Conservation (phyloP, 2,888 invertebrate species). For the Marasmarcha lunaedactyla region DNA sequence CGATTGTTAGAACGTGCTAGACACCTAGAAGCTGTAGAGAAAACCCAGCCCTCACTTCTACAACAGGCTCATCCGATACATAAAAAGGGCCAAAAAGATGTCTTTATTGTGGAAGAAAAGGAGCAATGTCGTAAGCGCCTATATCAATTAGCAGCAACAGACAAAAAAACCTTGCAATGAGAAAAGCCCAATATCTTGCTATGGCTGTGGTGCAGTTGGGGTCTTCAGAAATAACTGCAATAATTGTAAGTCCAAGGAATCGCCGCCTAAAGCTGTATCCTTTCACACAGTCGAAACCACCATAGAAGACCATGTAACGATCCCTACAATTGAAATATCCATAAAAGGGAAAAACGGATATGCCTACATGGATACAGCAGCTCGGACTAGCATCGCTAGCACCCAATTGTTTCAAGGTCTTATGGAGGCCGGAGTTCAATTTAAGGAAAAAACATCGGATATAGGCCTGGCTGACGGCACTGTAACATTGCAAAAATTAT, state of each 20-base stretch:
- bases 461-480: background rate
- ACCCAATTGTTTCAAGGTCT: too few species aligned
- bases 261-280: slow-evolving; percentile 6
- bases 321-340: slow-evolving; percentile 14
- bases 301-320: slow-evolving; percentile 4
- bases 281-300: slow-evolving; percentile 5
- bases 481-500: background rate
- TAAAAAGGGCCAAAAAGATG: background rate
- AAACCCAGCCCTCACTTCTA: background rate
- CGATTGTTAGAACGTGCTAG: slow-evolving; percentile 5
- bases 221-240: slow-evolving; percentile 13
- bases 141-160: background rate
- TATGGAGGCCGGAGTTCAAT: slow-evolving; percentile 5
- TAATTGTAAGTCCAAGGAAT: slow-evolving; percentile 10
- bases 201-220: slow-evolving; percentile 16
- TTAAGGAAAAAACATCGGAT: background rate
- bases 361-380: slow-evolving; percentile 15
- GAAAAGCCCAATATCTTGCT: slow-evolving; percentile 7
- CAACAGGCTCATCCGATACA: background rate
- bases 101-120: too few species aligned
- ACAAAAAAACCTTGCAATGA: background rate
- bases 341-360: slow-evolving; percentile 7
- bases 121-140: background rate
- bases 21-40: slow-evolving; percentile 3
- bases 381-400: slow-evolving; percentile 13